Evolutionary conservation across 2,113 vertebrate genomes (phyloP).

Genomic region (Peromyscus maniculatus): DNA sequence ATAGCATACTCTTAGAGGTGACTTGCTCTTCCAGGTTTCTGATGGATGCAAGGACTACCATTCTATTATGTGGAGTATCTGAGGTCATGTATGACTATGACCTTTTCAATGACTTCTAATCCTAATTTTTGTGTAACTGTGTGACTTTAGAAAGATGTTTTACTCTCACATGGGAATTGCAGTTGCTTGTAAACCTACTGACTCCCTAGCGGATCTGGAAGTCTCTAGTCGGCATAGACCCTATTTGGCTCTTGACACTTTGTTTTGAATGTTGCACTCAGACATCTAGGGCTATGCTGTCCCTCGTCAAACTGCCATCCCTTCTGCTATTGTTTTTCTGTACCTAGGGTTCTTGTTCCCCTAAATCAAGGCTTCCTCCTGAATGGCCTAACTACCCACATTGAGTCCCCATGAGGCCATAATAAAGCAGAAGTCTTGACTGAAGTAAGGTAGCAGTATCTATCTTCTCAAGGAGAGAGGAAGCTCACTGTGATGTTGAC

Average conservation of each 20-base stretch:
- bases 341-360: neutral
- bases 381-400: neutral
- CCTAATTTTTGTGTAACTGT: neutral
- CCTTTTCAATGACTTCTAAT: neutral
- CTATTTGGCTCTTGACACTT: neutral
- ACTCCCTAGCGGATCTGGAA: neutral
- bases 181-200: neutral
- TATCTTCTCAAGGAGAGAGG: neutral
- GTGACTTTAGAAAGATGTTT: conserved; percentile 23
- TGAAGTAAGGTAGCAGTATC: neutral
- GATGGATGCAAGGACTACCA: neutral
- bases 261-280: neutral
- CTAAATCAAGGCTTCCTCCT: neutral
- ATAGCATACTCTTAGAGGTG: neutral
- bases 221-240: neutral
- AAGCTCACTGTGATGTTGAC: neutral
- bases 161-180: neutral
- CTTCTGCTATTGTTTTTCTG: neutral
- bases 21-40: neutral
- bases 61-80: neutral
- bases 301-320: neutral
- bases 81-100: neutral
- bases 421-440: neutral
- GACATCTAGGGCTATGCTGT: neutral
- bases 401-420: neutral